Evolutionary conservation across 2,888 invertebrate species (phyloP), one percentile per base, ranked within the genome.

Genomic region (Merodon equestris): DNA sequence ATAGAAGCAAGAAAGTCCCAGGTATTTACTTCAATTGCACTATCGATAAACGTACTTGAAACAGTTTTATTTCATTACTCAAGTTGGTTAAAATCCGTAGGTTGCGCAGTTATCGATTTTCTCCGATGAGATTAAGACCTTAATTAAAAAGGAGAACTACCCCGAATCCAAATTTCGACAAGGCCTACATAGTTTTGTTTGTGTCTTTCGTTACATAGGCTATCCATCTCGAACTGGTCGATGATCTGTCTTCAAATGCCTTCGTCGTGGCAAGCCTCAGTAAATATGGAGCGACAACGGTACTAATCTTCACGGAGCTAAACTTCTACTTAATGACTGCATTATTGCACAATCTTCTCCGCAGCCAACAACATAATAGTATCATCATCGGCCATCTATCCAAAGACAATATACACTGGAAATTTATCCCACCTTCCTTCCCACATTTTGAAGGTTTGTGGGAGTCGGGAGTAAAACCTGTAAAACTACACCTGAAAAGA

Each of bases 151-250:
- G 10, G 50, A 50, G 13, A 67, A 15, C 12, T 57, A 2, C 14
- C 57, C 3, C 5, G 19, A 56, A 56, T 34, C 81, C 71, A 1
- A 19, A n/a, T 3, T 60, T 61, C 10, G 36, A 10, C 0, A 73
- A 79, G 4, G 36, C 48, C 0, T 68, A 63, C 5, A 73, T 79
- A 15, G 53, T 63, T 0, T 15, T 70, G 0, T 79, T 77, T 14
- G 61, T 77, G 0, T 67, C 61, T 17, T 63, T 72, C n/a, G 36
- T 40, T 1, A 77, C 77, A 17, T 73, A 73, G n/a, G 73, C 64
- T 1, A 47, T 61, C 9, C 75, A 75, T 5, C 14, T 75, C 0
- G 68, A 75, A 18, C 40, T 63, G 1, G 54, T 58, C 7, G 68
- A 45, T 0, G 77, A 77, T n/a, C 19, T 68, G 1, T 51, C 58